These are phyloP conservation scores for Araneus ventricosus DNA, from an alignment of 1,140 invertebrate genomes.

Conservation along the genomic window DNA sequence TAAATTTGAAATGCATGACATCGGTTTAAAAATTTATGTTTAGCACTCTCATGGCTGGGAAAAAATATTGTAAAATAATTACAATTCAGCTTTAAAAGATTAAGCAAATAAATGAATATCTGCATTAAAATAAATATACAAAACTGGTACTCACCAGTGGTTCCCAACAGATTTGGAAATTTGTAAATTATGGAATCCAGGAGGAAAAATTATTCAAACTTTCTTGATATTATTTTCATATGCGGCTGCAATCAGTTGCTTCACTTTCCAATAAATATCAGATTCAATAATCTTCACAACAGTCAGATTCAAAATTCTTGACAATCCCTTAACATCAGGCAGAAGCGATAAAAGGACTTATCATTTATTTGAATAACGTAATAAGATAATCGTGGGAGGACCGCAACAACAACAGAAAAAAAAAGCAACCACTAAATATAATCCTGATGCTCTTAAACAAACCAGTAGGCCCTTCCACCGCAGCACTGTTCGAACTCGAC, in stretches of 20 bases:
- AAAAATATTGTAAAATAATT: too few relatives aligned
- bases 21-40: too few relatives aligned
- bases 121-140: not conserved
- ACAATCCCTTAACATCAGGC: not conserved
- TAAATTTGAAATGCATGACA: too few relatives aligned
- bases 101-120: too few relatives aligned
- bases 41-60: too few relatives aligned
- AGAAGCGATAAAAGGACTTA: not conserved
- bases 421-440: not conserved
- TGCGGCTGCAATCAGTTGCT: not conserved
- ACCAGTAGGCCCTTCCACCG: not conserved
- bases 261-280: not conserved
- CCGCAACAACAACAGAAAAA: not conserved
- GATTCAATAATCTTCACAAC: not conserved
- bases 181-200: slow-evolving; percentile 47
- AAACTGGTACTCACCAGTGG: slow-evolving; percentile 45
- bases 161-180: slow-evolving; percentile 64
- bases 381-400: not conserved
- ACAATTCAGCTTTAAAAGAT: too few relatives aligned
- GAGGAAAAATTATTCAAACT: not conserved
- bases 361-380: not conserved
- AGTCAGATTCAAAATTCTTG: not conserved
- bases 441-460: slow-evolving; percentile 7
- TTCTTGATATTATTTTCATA: not conserved
- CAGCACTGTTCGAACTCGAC: not conserved